These are phyloP conservation scores for Saguinus imperator DNA, from an alignment of 2,113 vertebrate species.

Conservation along the genomic window DNA sequence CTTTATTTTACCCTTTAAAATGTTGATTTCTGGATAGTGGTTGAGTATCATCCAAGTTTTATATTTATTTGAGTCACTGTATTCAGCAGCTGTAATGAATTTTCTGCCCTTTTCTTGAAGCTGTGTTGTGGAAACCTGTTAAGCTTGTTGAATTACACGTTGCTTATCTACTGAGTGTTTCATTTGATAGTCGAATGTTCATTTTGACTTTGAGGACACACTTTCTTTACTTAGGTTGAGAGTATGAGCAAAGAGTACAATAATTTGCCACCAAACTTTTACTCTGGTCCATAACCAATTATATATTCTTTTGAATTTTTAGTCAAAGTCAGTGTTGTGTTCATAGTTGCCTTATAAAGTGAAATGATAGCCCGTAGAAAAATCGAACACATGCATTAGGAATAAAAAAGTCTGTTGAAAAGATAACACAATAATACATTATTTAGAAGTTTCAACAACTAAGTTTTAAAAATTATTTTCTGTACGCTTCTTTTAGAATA, in stretches of 20 bases:
- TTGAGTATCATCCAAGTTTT: not conserved
- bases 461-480: conserved; percentile 48
- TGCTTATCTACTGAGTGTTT: not conserved
- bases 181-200: conserved; percentile 17
- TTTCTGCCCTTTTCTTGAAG: conserved; percentile 17
- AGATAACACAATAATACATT: not conserved
- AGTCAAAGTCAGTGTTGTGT: not conserved
- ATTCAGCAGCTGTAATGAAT: not conserved
- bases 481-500: not conserved
- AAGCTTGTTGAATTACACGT: not conserved
- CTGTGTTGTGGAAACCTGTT: not conserved
- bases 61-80: not conserved
- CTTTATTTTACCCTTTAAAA: not conserved
- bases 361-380: not conserved
- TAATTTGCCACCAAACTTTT: conserved; percentile 13
- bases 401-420: not conserved
- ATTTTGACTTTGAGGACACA: conserved; percentile 17
- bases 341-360: not conserved
- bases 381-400: not conserved
- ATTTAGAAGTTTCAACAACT: conserved; percentile 43
- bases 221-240: not conserved
- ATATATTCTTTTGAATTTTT: conserved; percentile 7
- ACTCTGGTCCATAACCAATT: not conserved
- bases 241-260: not conserved
- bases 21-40: not conserved